These are phyloP conservation scores for Tricholauxania praeusta DNA, from an alignment of 2,888 invertebrate genomes.

Conservation along the genomic window DNA sequence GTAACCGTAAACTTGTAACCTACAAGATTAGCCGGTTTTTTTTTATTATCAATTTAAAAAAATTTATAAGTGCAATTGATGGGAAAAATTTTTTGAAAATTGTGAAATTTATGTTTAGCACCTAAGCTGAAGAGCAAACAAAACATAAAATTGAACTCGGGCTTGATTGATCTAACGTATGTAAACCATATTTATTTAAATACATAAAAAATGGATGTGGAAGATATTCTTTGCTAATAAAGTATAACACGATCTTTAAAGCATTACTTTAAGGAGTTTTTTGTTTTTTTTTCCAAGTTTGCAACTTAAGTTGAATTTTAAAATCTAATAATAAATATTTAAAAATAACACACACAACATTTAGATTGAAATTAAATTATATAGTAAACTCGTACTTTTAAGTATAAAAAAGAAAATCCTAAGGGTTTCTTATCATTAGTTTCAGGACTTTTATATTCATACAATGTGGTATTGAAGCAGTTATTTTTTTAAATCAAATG, in stretches of 20 bases:
- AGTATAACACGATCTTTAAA: constrained; percentile 27
- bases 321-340: constrained; percentile 49
- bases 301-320: constrained; percentile 38
- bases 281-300: constrained; percentile 25
- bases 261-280: constrained; percentile 41
- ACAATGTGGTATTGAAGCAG: constrained; percentile 40
- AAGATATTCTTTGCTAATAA: not conserved
- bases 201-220: not conserved
- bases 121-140: constrained; percentile 20
- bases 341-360: constrained; percentile 44
- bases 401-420: constrained; percentile 44
- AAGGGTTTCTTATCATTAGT: constrained; percentile 40
- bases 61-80: too few relatives aligned
- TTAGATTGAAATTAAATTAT: constrained; percentile 31
- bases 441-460: constrained; percentile 40
- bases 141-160: constrained; percentile 1
- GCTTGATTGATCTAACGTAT: not conserved
- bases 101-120: not conserved
- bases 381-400: constrained; percentile 11
- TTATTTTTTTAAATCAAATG: constrained; percentile 19
- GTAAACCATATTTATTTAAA: constrained; percentile 11
- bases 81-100: constrained; percentile 8
- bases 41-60: too few relatives aligned
- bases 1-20: too few relatives aligned
- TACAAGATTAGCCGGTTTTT: too few relatives aligned